Conservation (phyloP, 2,888 invertebrate species). For the Globia sparganii region DNA sequence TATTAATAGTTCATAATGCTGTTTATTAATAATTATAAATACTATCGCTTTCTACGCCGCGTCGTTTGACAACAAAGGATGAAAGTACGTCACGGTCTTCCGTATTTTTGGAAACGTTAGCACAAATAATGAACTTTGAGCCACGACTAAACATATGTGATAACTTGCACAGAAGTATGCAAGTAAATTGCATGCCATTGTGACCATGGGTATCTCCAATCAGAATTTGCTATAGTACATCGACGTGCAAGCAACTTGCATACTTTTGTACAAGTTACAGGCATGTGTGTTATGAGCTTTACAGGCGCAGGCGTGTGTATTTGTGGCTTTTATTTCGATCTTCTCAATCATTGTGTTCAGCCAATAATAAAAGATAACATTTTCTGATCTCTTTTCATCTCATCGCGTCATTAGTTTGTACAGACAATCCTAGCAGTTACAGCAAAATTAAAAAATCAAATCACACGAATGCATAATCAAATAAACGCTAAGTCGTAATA, state of each 20-base stretch:
- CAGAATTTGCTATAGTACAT: background rate
- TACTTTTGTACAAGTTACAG: background rate
- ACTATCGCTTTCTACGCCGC: constrained; percentile 24
- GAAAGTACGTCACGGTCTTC: constrained; percentile 18
- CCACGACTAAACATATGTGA: background rate
- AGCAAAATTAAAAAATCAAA: constrained; percentile 3
- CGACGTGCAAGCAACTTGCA: background rate
- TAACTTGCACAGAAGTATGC: background rate
- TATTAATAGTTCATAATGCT: constrained; percentile 42
- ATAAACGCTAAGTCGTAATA: constrained; percentile 8
- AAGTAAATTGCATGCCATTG: background rate
- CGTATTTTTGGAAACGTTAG: constrained; percentile 43
- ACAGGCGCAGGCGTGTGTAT: background rate
- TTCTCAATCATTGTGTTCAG: constrained; percentile 22
- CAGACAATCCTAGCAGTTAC: constrained; percentile 1
- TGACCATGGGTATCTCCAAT: background rate
- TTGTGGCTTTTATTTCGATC: background rate
- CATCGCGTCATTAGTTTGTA: constrained; percentile 11
- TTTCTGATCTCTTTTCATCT: constrained; percentile 12
- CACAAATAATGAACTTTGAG: constrained; percentile 21
- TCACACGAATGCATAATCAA: constrained; percentile 4
- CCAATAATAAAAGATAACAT: constrained; percentile 12
- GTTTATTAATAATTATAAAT: constrained; percentile 37
- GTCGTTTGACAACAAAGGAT: constrained; percentile 32
- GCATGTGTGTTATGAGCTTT: background rate